Percentiles rank a stretch among this genome's conserved stretches.
phyloP scores from a whole-genome alignment of 2,888 invertebrate species.

The Apodemia duryi region DNA sequence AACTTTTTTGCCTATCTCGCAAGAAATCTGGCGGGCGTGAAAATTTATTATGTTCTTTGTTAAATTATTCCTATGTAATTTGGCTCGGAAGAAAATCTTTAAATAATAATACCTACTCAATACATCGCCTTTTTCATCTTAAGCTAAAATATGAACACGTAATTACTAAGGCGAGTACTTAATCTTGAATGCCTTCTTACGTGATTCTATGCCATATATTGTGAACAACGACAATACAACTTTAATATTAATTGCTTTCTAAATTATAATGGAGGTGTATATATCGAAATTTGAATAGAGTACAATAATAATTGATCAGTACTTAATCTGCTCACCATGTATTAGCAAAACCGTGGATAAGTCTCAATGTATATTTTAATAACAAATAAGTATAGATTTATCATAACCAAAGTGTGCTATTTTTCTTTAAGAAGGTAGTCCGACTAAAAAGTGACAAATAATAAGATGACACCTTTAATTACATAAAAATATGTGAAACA shows the following conservation, averaged over 20 bases:
- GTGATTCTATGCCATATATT: neutral
- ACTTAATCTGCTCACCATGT: conserved; percentile 24
- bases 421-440: too few relatives aligned
- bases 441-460: too few relatives aligned
- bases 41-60: too few relatives aligned
- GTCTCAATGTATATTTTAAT: neutral
- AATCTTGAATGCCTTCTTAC: neutral
- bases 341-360: conserved; percentile 16
- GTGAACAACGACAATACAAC: conserved; percentile 14
- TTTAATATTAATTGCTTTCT: conserved; percentile 41
- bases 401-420: too few relatives aligned
- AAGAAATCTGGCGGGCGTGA: too few relatives aligned
- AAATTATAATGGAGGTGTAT: conserved; percentile 39
- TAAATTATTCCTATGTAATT: too few relatives aligned
- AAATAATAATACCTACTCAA: too few relatives aligned
- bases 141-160: neutral
- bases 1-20: too few relatives aligned
- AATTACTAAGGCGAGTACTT: neutral
- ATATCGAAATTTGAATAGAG: conserved; percentile 26
- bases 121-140: neutral
- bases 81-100: too few relatives aligned
- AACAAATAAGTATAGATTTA: too few relatives aligned
- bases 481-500: too few relatives aligned
- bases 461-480: too few relatives aligned
- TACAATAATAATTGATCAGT: conserved; percentile 30